Evolutionary conservation across 2,888 invertebrate species (phyloP).

Genomic region (Eremobia ochroleuca): DNA sequence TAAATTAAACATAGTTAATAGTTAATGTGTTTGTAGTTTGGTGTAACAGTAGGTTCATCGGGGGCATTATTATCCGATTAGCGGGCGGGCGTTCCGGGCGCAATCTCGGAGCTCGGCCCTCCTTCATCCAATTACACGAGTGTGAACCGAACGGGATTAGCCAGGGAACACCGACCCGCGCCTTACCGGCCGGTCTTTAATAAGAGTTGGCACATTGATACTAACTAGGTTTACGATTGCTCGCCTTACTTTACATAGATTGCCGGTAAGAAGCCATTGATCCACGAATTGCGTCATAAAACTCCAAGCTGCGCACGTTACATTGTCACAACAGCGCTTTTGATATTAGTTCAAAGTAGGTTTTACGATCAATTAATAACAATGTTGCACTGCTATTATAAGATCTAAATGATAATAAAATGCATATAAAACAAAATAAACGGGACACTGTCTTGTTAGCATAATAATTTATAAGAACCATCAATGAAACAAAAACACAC

Average conservation of each 20-base stretch:
- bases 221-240: slow-evolving; percentile 70
- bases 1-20: slow-evolving; percentile 46
- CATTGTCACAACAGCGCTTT: slow-evolving; percentile 40
- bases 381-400: slow-evolving; percentile 16
- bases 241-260: slow-evolving; percentile 43
- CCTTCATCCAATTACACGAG: slow-evolving; percentile 89
- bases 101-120: slow-evolving; percentile 84
- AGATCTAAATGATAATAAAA: slow-evolving; percentile 1
- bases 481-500: background rate
- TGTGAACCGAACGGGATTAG: slow-evolving; percentile 88
- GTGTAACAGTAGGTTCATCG: slow-evolving; percentile 73
- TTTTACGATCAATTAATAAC: slow-evolving; percentile 49
- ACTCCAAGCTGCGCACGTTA: slow-evolving; percentile 30
- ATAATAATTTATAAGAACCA: background rate
- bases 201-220: slow-evolving; percentile 69
- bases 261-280: slow-evolving; percentile 36
- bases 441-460: background rate
- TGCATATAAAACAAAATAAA: background rate
- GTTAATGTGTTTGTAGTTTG: slow-evolving; percentile 68
- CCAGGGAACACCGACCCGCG: slow-evolving; percentile 75
- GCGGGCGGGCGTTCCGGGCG: slow-evolving; percentile 82
- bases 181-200: slow-evolving; percentile 70
- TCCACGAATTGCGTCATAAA: slow-evolving; percentile 45
- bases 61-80: slow-evolving; percentile 88
- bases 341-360: slow-evolving; percentile 38